A percentile compares a stretch with the other conserved stretches of the same genome.
phyloP scores from a whole-genome alignment of 2,888 invertebrate species.

The Synergus laeviventris region DNA sequence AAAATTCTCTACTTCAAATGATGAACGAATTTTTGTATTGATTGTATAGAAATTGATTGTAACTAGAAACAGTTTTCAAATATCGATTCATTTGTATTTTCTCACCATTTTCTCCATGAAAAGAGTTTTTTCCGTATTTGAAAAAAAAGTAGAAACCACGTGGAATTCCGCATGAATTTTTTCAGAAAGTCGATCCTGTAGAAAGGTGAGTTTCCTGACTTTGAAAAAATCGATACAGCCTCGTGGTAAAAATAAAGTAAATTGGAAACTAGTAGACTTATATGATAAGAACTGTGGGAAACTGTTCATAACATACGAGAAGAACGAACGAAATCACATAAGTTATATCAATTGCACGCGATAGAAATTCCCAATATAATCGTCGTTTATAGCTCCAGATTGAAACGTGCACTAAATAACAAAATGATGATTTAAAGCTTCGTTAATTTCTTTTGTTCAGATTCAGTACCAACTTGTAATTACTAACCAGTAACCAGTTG shows the following conservation, averaged over 20 bases:
- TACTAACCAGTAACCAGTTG: background rate
- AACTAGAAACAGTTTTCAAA: too few species aligned
- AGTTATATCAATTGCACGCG: constrained; percentile 22
- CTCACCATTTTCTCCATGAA: too few species aligned
- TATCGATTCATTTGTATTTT: background rate
- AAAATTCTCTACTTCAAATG: too few species aligned
- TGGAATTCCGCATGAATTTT: background rate
- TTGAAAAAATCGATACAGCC: constrained; percentile 5
- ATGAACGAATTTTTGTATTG: too few species aligned
- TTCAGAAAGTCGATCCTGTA: constrained; percentile 2
- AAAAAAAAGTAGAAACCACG: too few species aligned
- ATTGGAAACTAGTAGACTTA: constrained; percentile 25
- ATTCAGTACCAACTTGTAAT: background rate
- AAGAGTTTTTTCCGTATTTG: too few species aligned
- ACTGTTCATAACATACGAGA: background rate
- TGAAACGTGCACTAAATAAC: background rate
- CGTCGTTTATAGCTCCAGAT: constrained; percentile 5
- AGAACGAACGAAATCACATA: constrained; percentile 15
- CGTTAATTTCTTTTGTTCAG: background rate
- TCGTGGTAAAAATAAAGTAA: constrained; percentile 5
- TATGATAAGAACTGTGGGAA: constrained; percentile 16
- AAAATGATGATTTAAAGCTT: constrained; percentile 1
- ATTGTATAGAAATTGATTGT: too few species aligned
- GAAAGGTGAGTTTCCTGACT: constrained; percentile 18
- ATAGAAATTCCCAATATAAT: constrained; percentile 33